Evolutionary conservation across 1,140 invertebrate species (phyloP), one percentile per base, ranked within the genome.

Genomic region (Musca domestica): DNA sequence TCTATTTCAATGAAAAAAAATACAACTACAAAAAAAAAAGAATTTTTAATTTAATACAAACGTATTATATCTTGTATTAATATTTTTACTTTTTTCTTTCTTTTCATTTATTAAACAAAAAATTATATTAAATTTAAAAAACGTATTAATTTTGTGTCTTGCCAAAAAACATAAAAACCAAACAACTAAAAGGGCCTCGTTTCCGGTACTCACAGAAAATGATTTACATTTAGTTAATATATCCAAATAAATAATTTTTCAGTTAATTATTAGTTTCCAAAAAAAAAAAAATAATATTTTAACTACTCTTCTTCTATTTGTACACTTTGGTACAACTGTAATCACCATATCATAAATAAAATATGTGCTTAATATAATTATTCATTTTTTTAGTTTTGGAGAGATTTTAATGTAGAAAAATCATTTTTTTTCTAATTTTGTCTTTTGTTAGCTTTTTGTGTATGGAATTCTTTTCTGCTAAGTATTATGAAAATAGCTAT

Each of bases 151-250:
- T n/a, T 67, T 67, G 41, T 46, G 2, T 19, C 14, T 61, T 49
- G 48, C 20, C 30, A 46, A 41, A 20, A 54, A 22, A 61, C n/a
- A 61, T 69, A 46, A 72, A 67, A 67, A 48, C 30, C 52, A 65
- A 34, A 67, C 48, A n/a, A n/a, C 67, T 17, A 54, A 69, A 70
- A 81, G 78, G 74, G 73, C 72, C 71, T 76, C 78, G 74, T 76
- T 73, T 77, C 78, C 78, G 76, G 78, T 81, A 81, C 78, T 81
- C 78, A 76, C 76, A 76, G 78, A 81, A 72, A 72, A 77, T 74
- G 77, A 80, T 81, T 54, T 70, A 71, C 75, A 75, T 71, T 64
- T 77, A 75, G 74, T 76, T 76, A 78, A 76, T 72, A 15, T 61
- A 34, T n/a, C 56, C 41, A 34, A 61, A 61, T 67, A 67, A 47